Percentiles rank a stretch among this genome's conserved stretches.
phyloP scores from a whole-genome alignment of 2,113 vertebrate genomes.

The Pachycephala philippinensis region DNA sequence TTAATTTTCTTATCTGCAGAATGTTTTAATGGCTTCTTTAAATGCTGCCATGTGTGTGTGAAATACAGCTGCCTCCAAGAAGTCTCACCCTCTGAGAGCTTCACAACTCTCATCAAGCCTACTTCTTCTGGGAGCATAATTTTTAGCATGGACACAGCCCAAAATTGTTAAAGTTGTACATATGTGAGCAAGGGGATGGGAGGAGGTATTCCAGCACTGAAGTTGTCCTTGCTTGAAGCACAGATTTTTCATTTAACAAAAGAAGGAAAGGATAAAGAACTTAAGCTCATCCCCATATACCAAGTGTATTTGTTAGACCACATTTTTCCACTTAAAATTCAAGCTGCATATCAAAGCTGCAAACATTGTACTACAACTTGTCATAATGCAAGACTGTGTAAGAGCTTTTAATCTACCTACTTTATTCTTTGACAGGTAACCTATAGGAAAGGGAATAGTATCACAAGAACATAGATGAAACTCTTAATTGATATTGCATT shows the following conservation, averaged over 20 bases:
- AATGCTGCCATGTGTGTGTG: neutral
- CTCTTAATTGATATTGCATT: neutral
- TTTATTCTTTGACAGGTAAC: neutral
- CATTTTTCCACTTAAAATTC: constrained; percentile 1
- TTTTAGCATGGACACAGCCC: neutral
- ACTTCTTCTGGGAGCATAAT: neutral
- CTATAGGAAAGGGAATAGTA: neutral
- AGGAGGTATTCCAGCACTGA: neutral
- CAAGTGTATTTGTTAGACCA: neutral
- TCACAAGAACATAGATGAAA: neutral
- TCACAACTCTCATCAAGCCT: neutral
- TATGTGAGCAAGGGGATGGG: accelerated
- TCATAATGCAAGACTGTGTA: neutral
- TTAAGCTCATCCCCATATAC: neutral
- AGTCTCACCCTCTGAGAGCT: neutral
- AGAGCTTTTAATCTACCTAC: neutral
- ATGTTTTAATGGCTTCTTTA: neutral
- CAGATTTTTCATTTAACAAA: neutral
- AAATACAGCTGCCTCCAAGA: neutral
- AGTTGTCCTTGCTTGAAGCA: neutral
- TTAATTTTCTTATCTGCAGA: neutral
- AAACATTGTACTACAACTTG: neutral
- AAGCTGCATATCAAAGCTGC: neutral
- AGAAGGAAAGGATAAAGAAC: neutral
- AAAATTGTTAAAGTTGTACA: neutral